Evolutionary conservation across 2,797 vertebrate genomes (phyloP).

Genomic region (Hyperoplus immaculatus): DNA sequence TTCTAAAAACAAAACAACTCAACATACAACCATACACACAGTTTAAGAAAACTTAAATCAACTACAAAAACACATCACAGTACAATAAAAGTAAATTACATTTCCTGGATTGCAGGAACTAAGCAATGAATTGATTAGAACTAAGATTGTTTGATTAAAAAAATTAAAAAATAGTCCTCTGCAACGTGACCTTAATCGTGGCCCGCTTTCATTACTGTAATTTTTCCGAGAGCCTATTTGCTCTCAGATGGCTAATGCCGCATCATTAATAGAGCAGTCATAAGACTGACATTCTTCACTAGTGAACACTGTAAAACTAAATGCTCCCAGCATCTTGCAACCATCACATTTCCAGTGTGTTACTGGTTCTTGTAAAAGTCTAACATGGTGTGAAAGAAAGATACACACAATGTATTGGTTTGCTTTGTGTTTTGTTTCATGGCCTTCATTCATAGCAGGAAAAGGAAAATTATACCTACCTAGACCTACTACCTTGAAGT

Average conservation of each 20-base stretch:
- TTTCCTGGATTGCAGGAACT: background rate
- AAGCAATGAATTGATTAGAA: slow-evolving; percentile 10
- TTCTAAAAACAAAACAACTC: background rate
- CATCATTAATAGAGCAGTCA: slow-evolving; percentile 30
- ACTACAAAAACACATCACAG: background rate
- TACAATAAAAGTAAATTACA: background rate
- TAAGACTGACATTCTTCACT: slow-evolving; percentile 48
- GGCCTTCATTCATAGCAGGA: background rate
- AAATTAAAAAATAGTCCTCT: slow-evolving; percentile 4
- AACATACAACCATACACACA: background rate
- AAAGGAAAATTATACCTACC: background rate
- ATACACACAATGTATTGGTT: background rate
- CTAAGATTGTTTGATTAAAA: slow-evolving; percentile 5
- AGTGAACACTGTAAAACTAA: slow-evolving; percentile 32
- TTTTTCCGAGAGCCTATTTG: slow-evolving; percentile 30
- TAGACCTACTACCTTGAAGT: background rate
- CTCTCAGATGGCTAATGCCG: slow-evolving; percentile 30
- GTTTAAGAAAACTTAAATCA: background rate
- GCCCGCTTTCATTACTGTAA: slow-evolving; percentile 17
- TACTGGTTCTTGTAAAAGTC: background rate
- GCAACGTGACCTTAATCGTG: background rate
- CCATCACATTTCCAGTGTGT: background rate
- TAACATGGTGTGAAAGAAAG: background rate
- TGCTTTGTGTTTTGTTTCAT: slow-evolving; percentile 5
- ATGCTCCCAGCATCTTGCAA: slow-evolving; percentile 11